A percentile compares a stretch with the other conserved stretches of the same genome.
These are phyloP conservation scores for Cantharis flavilabris DNA, from an alignment of 2,888 invertebrate species.

Conservation along the genomic window DNA sequence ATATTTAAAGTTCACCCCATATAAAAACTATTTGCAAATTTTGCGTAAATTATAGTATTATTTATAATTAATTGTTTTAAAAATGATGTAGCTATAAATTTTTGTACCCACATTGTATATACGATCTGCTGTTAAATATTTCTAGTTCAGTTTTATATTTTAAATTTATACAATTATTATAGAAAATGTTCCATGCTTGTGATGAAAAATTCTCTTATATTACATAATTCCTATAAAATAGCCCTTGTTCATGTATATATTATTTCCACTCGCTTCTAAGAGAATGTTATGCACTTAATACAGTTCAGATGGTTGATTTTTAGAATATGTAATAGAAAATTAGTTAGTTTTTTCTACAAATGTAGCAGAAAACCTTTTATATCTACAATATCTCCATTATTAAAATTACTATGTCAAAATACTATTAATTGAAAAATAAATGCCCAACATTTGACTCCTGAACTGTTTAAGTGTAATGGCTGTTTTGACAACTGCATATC, in stretches of 20 bases:
- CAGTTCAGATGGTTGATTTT: constrained; percentile 46
- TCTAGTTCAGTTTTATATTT: constrained; percentile 30
- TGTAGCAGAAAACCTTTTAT: constrained; percentile 12
- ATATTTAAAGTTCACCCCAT: neutral
- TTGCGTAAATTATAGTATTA: constrained; percentile 5
- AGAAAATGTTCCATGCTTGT: constrained; percentile 30
- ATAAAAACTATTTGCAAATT: constrained; percentile 8
- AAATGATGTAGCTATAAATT: constrained; percentile 16
- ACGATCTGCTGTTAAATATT: constrained; percentile 28
- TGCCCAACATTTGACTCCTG: constrained; percentile 21
- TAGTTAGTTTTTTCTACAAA: constrained; percentile 10
- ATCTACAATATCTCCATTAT: constrained; percentile 2
- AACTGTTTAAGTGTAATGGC: constrained; percentile 38
- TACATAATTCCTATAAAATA: constrained; percentile 30
- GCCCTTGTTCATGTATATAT: constrained; percentile 26
- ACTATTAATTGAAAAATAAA: neutral
- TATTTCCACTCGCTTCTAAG: constrained; percentile 28
- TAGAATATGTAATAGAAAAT: neutral
- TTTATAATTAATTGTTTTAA: constrained; percentile 11
- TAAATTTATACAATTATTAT: constrained; percentile 27
- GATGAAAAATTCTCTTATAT: constrained; percentile 28
- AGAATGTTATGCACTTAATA: constrained; percentile 46
- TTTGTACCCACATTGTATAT: constrained; percentile 30
- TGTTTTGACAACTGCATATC: constrained; percentile 50
- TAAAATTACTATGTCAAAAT: neutral